Conservation (phyloP, 1,140 invertebrate genomes). For the Pomacea maculata region DNA sequence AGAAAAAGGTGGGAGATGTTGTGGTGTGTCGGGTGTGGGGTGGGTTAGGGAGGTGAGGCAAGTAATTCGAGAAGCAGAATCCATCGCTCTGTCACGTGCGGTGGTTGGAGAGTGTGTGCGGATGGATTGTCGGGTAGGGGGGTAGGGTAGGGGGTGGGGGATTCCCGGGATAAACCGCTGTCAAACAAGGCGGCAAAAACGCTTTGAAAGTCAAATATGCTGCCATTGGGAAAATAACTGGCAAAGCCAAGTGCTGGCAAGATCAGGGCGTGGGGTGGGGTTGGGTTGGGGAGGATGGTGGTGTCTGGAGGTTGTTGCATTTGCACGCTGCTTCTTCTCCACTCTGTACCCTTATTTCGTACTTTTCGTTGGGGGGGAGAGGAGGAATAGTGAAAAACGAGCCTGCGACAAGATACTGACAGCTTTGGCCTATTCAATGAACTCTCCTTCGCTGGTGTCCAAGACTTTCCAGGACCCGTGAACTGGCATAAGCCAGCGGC, state of each 20-base stretch:
- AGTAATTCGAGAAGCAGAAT: neutral
- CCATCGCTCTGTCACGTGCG: neutral
- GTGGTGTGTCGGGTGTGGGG: too few species aligned
- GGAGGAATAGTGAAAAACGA: neutral
- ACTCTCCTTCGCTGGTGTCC: neutral
- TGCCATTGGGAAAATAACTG: neutral
- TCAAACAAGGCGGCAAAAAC: constrained; percentile 3
- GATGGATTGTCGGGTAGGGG: too few species aligned
- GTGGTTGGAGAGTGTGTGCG: too few species aligned
- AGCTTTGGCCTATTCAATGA: neutral
- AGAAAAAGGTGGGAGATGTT: too few species aligned
- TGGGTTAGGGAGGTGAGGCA: too few species aligned
- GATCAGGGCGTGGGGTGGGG: neutral
- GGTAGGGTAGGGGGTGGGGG: neutral
- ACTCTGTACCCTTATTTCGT: constrained; percentile 1
- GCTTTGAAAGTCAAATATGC: constrained; percentile 7
- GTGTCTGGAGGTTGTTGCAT: neutral
- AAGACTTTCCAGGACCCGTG: neutral
- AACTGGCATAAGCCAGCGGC: neutral
- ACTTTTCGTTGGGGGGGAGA: neutral
- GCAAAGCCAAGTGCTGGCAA: neutral
- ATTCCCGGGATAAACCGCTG: neutral
- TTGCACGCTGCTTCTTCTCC: neutral
- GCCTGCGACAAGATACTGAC: neutral
- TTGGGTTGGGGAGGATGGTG: neutral